Conservation (phyloP, 2,888 invertebrate genomes). For the Timema cristinae region DNA sequence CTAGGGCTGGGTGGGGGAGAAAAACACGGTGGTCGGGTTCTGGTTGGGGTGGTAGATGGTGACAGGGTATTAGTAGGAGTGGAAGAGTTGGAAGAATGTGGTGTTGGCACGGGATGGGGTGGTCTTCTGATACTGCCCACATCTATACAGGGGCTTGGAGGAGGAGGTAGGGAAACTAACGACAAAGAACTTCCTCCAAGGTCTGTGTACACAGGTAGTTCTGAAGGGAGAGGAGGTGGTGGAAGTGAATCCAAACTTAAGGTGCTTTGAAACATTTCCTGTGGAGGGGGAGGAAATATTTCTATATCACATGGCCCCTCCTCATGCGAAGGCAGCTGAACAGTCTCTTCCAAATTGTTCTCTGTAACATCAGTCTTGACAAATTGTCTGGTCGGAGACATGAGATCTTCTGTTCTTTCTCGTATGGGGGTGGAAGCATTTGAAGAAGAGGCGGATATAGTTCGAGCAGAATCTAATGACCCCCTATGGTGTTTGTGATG, state of each 20-base stretch:
- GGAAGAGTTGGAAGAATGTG: conserved; percentile 21
- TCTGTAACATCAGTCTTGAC: conserved; percentile 19
- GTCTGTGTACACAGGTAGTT: conserved; percentile 52
- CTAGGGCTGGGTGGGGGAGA: conserved; percentile 41
- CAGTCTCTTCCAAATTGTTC: conserved; percentile 14
- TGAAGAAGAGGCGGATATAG: conserved; percentile 23
- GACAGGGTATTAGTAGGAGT: conserved; percentile 42
- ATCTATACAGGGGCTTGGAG: conserved; percentile 48
- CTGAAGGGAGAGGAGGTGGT: conserved; percentile 66
- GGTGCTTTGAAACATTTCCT: conserved; percentile 71
- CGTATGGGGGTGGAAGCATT: conserved; percentile 28
- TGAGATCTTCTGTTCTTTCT: conserved; percentile 22
- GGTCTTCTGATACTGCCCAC: conserved; percentile 27
- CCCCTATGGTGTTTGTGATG: conserved; percentile 26
- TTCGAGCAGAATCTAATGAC: conserved; percentile 19
- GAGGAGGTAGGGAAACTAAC: conserved; percentile 68
- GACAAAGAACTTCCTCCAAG: conserved; percentile 67
- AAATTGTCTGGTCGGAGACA: conserved; percentile 19
- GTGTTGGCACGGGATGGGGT: conserved; percentile 28
- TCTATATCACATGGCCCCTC: conserved; percentile 28
- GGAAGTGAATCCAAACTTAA: conserved; percentile 76
- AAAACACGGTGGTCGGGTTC: conserved; percentile 40
- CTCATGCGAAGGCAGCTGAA: conserved; percentile 17
- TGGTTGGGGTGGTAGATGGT: conserved; percentile 41
- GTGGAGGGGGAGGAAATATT: conserved; percentile 62